Evolutionary conservation across 2,888 invertebrate genomes (phyloP), one percentile per base, ranked within the genome.

Genomic region (Phorcus lineatus): DNA sequence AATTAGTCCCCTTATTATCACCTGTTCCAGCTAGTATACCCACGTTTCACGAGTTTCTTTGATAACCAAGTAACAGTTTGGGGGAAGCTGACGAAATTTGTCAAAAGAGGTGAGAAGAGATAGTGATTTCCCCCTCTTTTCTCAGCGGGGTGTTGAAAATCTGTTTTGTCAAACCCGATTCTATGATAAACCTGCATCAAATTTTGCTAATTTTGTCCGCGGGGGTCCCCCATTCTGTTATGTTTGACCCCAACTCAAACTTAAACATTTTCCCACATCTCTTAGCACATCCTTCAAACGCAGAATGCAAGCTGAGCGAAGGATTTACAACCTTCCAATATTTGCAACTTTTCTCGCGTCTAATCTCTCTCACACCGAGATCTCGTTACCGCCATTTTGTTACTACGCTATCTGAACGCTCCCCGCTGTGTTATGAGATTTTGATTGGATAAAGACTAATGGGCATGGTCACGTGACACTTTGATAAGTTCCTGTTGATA

Each of bases 371-470:
- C 70, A 19, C 70, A 70, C 36, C 28, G 40, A 19, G 70, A 19
- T 70, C 70, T 70, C 70, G 70, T 40, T 70, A 40, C 36, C 36
- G 28, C 70, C 70, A 70, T 70, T 70, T 70, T 70, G 70, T 70
- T 70, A 70, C 70, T n/a, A 19, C 31, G 40, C 70, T 40, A 70
- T 70, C 70, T 17, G 31, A 70, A 70, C 13, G 31, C 70, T 17
- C 40, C 70, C 70, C n/a, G 19, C 70, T 36, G 70, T 19, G 70
- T 70, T 70, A 40, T 70, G 70, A 70, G 70, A 40, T 70, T 70
- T 70, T 70, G 70, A 70, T 70, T 70, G 70, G 70, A 70, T 40
- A 70, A 70, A 40, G 40, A 70, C 70, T 70, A 70, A 70, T 70
- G 70, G 70, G 19, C 70, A 36, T 40, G 31, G 36, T 70, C 70